Evolutionary conservation across 2,888 invertebrate species (phyloP).

Genomic region (Pterostichus madidus): DNA sequence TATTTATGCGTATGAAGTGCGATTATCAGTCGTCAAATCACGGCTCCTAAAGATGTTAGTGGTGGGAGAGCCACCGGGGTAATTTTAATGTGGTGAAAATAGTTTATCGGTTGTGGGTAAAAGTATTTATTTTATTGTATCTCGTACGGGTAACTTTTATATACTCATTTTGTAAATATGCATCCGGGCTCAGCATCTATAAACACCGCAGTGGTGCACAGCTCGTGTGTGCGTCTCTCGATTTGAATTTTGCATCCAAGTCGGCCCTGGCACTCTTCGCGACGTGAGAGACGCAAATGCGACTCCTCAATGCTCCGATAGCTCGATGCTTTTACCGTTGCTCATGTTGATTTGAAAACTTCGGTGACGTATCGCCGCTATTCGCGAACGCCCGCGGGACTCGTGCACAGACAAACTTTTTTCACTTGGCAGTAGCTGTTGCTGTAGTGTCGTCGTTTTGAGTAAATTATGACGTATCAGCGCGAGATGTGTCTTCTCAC

Average conservation of each 20-base stretch:
- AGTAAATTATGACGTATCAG: constrained; percentile 41
- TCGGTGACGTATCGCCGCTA: constrained; percentile 36
- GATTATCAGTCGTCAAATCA: no score
- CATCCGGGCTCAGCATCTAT: constrained; percentile 3
- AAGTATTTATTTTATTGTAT: no score
- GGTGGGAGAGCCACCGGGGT: no score
- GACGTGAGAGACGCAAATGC: constrained; percentile 13
- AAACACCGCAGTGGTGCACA: constrained; percentile 20
- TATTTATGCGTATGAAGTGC: no score
- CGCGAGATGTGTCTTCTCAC: constrained; percentile 4
- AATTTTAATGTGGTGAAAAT: no score
- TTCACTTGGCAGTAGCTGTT: constrained; percentile 28
- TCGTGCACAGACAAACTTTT: constrained; percentile 34
- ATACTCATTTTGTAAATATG: background rate
- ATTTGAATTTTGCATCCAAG: constrained; percentile 60
- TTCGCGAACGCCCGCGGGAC: constrained; percentile 26
- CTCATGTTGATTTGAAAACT: constrained; percentile 66
- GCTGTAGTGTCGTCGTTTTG: background rate
- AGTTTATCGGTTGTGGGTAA: no score
- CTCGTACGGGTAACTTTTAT: no score
- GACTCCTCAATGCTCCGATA: constrained; percentile 23
- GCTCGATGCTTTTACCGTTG: constrained; percentile 57
- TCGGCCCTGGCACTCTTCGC: background rate
- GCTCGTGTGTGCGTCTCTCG: constrained; percentile 39
- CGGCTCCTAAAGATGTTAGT: no score